A percentile compares a stretch with the other conserved stretches of the same genome.
These are phyloP conservation scores for Xestoiulus laeticollis DNA, from an alignment of 2,888 invertebrate species.

Conservation along the genomic window DNA sequence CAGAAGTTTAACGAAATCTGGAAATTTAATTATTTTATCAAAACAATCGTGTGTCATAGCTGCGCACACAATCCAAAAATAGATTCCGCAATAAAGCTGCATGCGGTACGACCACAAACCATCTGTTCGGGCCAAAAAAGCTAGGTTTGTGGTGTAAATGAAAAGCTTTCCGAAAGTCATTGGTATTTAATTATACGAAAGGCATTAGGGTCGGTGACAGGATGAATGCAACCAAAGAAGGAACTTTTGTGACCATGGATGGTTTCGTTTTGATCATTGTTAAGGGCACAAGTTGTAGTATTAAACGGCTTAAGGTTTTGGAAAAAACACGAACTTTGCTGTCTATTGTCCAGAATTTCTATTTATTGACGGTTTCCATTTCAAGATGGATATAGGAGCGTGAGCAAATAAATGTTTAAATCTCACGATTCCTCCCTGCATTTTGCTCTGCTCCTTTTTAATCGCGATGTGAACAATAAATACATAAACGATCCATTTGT, in stretches of 20 bases:
- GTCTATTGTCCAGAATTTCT: not conserved
- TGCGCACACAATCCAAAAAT: not conserved
- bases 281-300: not conserved
- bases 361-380: not conserved
- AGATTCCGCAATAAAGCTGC: not conserved
- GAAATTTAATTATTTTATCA: not conserved
- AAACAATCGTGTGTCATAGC: not conserved
- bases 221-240: not conserved
- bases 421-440: not conserved
- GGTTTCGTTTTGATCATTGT: not conserved
- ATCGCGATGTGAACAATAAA: slow-evolving; percentile 3
- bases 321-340: not conserved
- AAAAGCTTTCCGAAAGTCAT: too few relatives aligned
- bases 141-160: too few relatives aligned
- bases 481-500: not conserved
- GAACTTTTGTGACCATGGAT: not conserved
- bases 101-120: too few relatives aligned
- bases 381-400: not conserved
- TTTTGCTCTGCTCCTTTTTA: not conserved
- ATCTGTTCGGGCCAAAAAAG: too few relatives aligned
- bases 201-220: too few relatives aligned
- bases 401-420: not conserved
- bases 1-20: not conserved
- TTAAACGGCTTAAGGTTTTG: not conserved
- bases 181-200: too few relatives aligned